Base-by-base conservation (phyloP, 2,888 invertebrate species). In the Drosophila macrospina region DNA sequence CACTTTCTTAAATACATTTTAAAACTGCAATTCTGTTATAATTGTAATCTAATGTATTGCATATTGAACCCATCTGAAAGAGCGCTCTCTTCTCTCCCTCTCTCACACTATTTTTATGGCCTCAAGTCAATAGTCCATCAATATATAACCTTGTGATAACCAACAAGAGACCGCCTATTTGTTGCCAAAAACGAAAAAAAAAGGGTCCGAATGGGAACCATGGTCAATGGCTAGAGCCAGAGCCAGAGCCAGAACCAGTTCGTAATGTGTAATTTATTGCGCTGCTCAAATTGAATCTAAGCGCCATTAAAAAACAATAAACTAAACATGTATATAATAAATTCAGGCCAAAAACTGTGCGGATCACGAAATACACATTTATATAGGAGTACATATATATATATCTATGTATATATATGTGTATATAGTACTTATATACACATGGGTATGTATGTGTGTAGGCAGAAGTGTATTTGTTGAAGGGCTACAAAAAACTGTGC, bases 211-310 rank as follows among this genome's bases (percentile, higher is more conserved):
- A 37, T 48, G 56, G 42, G 55, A 59, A 45, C 36, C 20, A n/a
- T n/a, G n/a, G n/a, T n/a, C n/a, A n/a, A n/a, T n/a, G n/a, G n/a
- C n/a, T 3, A 20, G 20, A 20, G 20, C 20, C 20, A 20, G 20
- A 20, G 3, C 20, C 3, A 3, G 1, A 20, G 20, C 20, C 13
- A 42, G 41, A 42, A 28, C 24, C 67, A 70, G 73, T 76, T 67
- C 60, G 82, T 83, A 87, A 87, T 81, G 86, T 69, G 86, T 82
- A 87, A 88, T 83, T 88, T 83, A 83, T 88, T 82, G 66, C 86
- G 59, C 55, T 69, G 86, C 69, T 82, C 83, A 85, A 88, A 83
- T 83, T 87, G 88, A 88, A 85, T 81, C 83, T 82, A 85, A 76
- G 68, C 86, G 88, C 83, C 83, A 83, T 83, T 83, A 82, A 83